Base-by-base conservation (phyloP, 2,113 vertebrate genomes). In the Menidia beryllina region DNA sequence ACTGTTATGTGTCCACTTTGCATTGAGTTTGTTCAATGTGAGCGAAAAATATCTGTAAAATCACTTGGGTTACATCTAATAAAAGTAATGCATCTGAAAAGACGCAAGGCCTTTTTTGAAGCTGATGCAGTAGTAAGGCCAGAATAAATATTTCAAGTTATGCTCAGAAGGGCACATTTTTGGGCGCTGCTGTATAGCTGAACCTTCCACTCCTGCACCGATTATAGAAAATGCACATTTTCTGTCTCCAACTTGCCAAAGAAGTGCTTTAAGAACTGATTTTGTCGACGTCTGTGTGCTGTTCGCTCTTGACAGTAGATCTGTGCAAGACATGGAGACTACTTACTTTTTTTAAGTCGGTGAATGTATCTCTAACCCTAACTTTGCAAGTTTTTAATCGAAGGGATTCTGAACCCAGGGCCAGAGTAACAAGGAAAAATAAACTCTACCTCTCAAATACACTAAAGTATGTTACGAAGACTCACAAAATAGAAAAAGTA, bases 181-280 rank as follows among this genome's bases (percentile, higher is more conserved):
- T 75, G 85, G 73, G 62, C 61, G 86, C 84, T 61, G 23, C 38
- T 74, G 21, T 50, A 45, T 36, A 75, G 52, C 67, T 71, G 52
- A 79, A 88, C 75, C 70, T 36, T 77, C 77, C 13, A 15, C 26
- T 43, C 52, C 23, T 55, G 14, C 41, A 59, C 10, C 49, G 19
- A 5, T 55, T 62, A 49, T 65, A 69, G 51, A 82, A 45, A 52
- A 1, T 55, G 66, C 50, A 63, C 50, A 62, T 66, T 70, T 6
- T 36, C 41, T 30, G 13, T 11, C 21, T 62, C 36, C 7, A 72
- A 57, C 34, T 14, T 20, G 21, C 45, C 12, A 0, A 43, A 19
- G 23, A 51, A 47, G 54, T 65, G 43, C 21, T 77, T 69, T 57
- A 26, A 65, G 77, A 72, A 27, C 30, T 39, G 14, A 61, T 62